Evolutionary conservation across 2,888 invertebrate genomes (phyloP).

Genomic region (Chrysotoxum bicinctum): DNA sequence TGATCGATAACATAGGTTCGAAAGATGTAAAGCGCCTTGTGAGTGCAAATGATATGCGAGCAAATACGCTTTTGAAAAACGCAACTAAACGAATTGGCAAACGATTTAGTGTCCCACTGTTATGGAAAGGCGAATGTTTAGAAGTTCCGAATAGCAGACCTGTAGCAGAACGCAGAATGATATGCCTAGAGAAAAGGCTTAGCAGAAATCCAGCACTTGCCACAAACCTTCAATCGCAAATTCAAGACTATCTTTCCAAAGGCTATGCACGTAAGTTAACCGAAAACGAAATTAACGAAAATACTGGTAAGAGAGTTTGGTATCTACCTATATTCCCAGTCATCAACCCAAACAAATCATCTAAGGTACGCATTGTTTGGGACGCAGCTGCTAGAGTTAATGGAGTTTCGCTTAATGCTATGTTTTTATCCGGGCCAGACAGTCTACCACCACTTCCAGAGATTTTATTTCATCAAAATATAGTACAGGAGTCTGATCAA

Average conservation of each 20-base stretch:
- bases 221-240: slow-evolving; percentile 34
- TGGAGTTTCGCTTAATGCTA: slow-evolving; percentile 75
- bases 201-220: slow-evolving; percentile 22
- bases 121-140: background rate
- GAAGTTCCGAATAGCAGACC: slow-evolving; percentile 15
- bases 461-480: slow-evolving; percentile 50
- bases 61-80: background rate
- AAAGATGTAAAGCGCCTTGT: background rate
- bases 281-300: slow-evolving; percentile 33
- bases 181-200: slow-evolving; percentile 22
- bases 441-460: slow-evolving; percentile 24
- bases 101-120: background rate
- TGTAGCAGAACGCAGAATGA: background rate
- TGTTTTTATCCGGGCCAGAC: slow-evolving; percentile 77
- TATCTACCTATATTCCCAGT: slow-evolving; percentile 74
- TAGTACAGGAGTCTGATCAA: slow-evolving; percentile 45
- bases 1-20: background rate
- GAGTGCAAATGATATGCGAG: background rate
- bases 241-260: slow-evolving; percentile 59
- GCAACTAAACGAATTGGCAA: background rate
- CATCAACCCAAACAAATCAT: slow-evolving; percentile 75
- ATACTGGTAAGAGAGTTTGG: slow-evolving; percentile 55
- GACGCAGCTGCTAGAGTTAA: slow-evolving; percentile 76
- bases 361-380: slow-evolving; percentile 75
- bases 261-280: slow-evolving; percentile 64